These are phyloP conservation scores for Anabas testudineus DNA, from an alignment of 2,797 vertebrate genomes.

Conservation along the genomic window DNA sequence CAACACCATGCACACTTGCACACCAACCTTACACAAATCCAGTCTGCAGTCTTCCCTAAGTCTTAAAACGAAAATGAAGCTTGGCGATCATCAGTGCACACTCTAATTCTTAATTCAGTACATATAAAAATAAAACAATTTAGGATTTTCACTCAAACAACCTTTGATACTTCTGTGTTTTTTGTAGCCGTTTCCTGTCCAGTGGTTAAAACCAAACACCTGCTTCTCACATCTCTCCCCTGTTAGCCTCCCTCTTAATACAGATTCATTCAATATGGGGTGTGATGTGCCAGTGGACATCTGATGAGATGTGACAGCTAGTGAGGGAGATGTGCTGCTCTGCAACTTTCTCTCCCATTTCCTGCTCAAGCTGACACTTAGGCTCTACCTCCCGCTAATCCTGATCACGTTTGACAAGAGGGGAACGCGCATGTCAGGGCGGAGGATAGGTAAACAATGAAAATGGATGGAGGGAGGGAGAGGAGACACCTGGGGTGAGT, in stretches of 20 bases:
- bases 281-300: constrained; percentile 53
- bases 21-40: constrained; percentile 9
- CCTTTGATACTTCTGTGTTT: not conserved
- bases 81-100: not conserved
- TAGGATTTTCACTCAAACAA: not conserved
- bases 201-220: constrained; percentile 34
- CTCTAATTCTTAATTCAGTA: not conserved
- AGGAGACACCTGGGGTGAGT: constrained; percentile 66
- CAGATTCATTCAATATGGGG: constrained; percentile 74
- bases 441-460: constrained; percentile 71
- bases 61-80: constrained; percentile 9
- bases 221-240: constrained; percentile 8
- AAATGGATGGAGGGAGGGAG: constrained; percentile 41
- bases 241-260: constrained; percentile 63
- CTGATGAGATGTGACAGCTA: constrained; percentile 78
- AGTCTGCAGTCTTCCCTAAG: not conserved
- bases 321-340: constrained; percentile 62
- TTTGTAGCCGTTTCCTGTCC: constrained; percentile 23
- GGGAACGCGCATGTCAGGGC: constrained; percentile 64
- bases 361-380: constrained; percentile 73
- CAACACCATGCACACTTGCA: not conserved
- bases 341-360: constrained; percentile 71
- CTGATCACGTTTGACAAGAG: constrained; percentile 79
- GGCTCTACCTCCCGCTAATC: constrained; percentile 60
- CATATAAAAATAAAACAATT: not conserved